These are phyloP conservation scores for Amiota minor DNA, from an alignment of 2,888 invertebrate genomes.

Conservation along the genomic window DNA sequence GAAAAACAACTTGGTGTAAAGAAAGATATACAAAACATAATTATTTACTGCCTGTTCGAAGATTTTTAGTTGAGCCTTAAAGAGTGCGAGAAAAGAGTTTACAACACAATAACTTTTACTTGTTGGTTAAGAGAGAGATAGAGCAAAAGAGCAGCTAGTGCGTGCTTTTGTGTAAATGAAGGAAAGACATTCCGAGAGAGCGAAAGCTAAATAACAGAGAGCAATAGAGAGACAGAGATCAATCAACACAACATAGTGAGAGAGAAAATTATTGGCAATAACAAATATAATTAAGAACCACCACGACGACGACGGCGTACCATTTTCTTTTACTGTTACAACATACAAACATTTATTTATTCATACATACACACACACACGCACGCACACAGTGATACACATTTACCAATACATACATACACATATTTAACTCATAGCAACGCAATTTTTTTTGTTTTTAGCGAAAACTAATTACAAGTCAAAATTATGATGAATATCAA, in stretches of 20 bases:
- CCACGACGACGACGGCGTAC: constrained; percentile 8
- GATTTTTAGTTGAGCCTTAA: constrained; percentile 17
- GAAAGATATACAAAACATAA: neutral
- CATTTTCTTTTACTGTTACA: constrained; percentile 25
- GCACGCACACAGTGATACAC: too few relatives aligned
- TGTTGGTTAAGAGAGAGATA: neutral
- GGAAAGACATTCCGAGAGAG: constrained; percentile 6
- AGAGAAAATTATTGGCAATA: neutral
- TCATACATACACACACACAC: too few relatives aligned
- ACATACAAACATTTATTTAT: neutral
- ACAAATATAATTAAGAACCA: neutral
- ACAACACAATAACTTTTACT: too few relatives aligned
- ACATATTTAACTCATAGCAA: neutral
- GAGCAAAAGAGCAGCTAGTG: constrained; percentile 22
- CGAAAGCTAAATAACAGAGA: neutral
- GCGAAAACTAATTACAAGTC: too few relatives aligned
- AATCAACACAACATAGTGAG: neutral
- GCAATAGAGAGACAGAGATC: neutral
- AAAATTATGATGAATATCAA: too few relatives aligned
- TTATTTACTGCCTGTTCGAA: constrained; percentile 28
- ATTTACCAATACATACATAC: neutral
- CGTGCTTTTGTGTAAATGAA: neutral
- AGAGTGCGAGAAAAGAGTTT: neutral
- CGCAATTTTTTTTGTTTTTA: too few relatives aligned
- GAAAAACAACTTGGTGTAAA: constrained; percentile 27